phyloP scores from a whole-genome alignment of 2,797 vertebrate genomes.

The Hybognathus amarus region DNA sequence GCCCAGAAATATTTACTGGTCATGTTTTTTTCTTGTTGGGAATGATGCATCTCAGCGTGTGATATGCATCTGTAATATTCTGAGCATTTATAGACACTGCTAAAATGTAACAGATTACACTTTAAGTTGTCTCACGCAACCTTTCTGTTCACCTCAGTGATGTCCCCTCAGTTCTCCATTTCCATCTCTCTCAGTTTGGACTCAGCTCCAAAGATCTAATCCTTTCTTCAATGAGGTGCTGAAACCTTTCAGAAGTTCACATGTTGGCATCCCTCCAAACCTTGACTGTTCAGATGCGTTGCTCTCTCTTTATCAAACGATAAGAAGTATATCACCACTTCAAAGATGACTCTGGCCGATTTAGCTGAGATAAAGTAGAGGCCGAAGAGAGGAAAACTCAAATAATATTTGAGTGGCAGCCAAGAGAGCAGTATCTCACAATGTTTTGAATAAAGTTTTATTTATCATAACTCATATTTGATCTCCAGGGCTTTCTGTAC shows the following conservation, averaged over 20 bases:
- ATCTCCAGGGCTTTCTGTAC: constrained; percentile 52
- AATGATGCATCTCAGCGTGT: not conserved
- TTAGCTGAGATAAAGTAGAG: constrained; percentile 36
- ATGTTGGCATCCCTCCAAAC: constrained; percentile 40
- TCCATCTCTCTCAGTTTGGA: constrained; percentile 2
- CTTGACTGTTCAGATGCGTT: constrained; percentile 7
- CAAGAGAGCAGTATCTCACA: constrained; percentile 54
- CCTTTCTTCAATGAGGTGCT: constrained; percentile 41
- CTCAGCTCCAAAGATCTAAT: constrained; percentile 34
- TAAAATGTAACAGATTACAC: not conserved
- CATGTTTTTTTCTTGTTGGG: constrained; percentile 2
- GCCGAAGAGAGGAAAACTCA: constrained; percentile 4
- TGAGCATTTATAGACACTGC: not conserved
- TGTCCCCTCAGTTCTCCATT: constrained; percentile 23
- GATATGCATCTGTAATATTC: not conserved
- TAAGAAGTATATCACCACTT: constrained; percentile 40
- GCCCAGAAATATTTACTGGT: constrained; percentile 3
- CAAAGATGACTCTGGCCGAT: constrained; percentile 39
- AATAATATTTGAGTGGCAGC: constrained; percentile 52
- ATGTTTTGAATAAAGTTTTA: constrained; percentile 53
- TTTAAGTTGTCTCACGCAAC: not conserved
- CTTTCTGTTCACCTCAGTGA: constrained; percentile 12
- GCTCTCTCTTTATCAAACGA: constrained; percentile 29
- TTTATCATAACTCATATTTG: constrained; percentile 57
- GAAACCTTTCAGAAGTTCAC: constrained; percentile 20